Evolutionary conservation across 2,797 vertebrate genomes (phyloP).

Genomic region (Sarcophilus harrisii): DNA sequence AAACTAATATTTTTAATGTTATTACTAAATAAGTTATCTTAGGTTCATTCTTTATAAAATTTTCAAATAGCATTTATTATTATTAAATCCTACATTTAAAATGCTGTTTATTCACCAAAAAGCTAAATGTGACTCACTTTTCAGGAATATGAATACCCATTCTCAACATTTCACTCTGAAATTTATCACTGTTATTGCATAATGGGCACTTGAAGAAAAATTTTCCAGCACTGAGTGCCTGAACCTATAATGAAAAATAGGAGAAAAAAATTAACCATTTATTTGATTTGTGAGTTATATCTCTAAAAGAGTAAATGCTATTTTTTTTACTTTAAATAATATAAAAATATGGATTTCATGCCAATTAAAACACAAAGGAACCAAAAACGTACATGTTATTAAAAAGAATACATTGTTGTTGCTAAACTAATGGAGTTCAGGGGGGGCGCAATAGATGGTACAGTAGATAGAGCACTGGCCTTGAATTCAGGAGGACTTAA

Average conservation of each 20-base stretch:
- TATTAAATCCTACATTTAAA: constrained; percentile 55
- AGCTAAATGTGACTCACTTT: constrained; percentile 86
- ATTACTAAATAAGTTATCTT: background rate
- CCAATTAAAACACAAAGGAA: background rate
- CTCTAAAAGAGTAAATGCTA: constrained; percentile 39
- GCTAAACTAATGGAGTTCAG: background rate
- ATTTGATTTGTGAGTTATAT: constrained; percentile 43
- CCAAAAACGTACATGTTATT: constrained; percentile 5
- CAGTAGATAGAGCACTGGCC: too few species aligned
- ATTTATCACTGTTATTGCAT: constrained; percentile 95
- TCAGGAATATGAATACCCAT: constrained; percentile 98
- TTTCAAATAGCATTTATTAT: background rate
- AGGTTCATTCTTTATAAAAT: background rate
- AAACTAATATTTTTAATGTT: background rate
- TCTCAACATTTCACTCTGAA: constrained; percentile 96
- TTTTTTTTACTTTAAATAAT: constrained; percentile 48
- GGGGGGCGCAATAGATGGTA: too few species aligned
- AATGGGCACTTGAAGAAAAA: constrained; percentile 98
- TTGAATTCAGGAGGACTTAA: too few species aligned
- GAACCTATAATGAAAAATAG: constrained; percentile 85
- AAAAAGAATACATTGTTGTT: constrained; percentile 28
- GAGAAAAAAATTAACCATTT: constrained; percentile 60
- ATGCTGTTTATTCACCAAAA: constrained; percentile 44
- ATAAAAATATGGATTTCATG: constrained; percentile 43
- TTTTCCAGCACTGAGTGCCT: constrained; percentile 95